Base-by-base conservation (phyloP, 2,797 vertebrate genomes). In the Adrianichthys oophorus region DNA sequence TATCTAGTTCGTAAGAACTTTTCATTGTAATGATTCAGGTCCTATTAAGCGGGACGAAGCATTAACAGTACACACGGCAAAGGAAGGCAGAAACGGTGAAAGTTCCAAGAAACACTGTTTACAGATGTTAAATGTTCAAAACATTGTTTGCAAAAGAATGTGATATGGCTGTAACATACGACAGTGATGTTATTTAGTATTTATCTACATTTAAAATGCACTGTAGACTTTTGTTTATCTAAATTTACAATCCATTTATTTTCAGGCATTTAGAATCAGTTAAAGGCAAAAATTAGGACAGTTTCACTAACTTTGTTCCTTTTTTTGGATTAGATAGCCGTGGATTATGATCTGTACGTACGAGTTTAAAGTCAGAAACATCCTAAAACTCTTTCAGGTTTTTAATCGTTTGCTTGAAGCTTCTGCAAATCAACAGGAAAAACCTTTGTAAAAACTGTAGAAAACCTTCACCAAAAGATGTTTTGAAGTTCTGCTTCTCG, bases 31-130 rank as follows among this genome's bases (percentile, higher is more conserved):
- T 66, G 24, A 53, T 51, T 40, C 7, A 8, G 6, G 26, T 55
- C 23, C 56, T 52, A 83, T 84, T 63, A 72, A 70, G 49, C 61
- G 54, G 64, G 55, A 70, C 58, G 19, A 62, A 60, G 59, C 7
- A 32, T 23, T 60, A n/a, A 60, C 10, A 14, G 17, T 26, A 4
- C 6, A 26, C 24, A 46, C 12, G 18, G 10, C 4, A 13, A 19
- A 46, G 12, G 13, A 46, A 19, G 16, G n/a, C n/a, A 12, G 3
- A 42, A 16, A 3, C 12, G 43, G n/a, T 45, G 18, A 45, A 18
- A 42, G n/a, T n/a, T 52, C 40, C 13, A 41, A 21, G 8, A 4
- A 17, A 16, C 1, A 23, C 15, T 37, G 16, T 29, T 46, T 40
- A 15, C 16, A 29, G 0, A 17, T 4, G 45, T 8, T 14, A 51